phyloP scores from a whole-genome alignment of 2,113 vertebrate species.

The Brachypteracias leptosomus region DNA sequence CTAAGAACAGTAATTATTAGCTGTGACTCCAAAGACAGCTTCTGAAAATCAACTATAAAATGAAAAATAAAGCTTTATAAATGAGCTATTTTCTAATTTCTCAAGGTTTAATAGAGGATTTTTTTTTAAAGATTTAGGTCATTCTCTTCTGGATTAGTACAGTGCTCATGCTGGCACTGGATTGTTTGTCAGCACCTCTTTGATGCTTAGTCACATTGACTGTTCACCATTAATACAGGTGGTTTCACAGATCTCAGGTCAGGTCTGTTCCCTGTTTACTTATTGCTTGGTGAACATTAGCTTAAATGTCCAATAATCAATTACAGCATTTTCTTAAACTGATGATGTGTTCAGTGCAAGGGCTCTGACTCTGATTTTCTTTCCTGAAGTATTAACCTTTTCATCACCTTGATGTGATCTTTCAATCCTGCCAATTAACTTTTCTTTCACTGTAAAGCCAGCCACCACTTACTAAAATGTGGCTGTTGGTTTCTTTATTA shows the following conservation, averaged over 20 bases:
- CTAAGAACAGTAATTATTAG: background rate
- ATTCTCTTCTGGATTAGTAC: background rate
- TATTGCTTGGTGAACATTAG: background rate
- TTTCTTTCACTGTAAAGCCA: background rate
- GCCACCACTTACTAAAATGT: background rate
- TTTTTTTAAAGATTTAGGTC: background rate
- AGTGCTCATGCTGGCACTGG: background rate
- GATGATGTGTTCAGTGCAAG: background rate
- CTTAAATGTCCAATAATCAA: background rate
- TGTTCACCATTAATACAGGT: background rate
- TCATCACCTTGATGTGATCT: background rate
- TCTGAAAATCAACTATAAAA: too few relatives aligned
- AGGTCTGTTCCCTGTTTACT: background rate
- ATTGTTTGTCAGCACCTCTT: background rate
- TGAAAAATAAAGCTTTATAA: background rate
- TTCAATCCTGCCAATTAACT: background rate
- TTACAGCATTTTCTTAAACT: background rate
- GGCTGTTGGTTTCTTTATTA: background rate
- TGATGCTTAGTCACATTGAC: background rate
- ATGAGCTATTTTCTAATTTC: background rate
- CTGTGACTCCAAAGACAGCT: background rate
- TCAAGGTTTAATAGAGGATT: background rate
- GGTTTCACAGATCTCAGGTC: background rate
- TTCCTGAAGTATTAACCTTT: background rate
- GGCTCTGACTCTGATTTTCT: background rate